Percentiles rank a stretch among this genome's conserved stretches.
Conservation (phyloP, 2,797 vertebrate species). For the Psittacula derbiana region DNA sequence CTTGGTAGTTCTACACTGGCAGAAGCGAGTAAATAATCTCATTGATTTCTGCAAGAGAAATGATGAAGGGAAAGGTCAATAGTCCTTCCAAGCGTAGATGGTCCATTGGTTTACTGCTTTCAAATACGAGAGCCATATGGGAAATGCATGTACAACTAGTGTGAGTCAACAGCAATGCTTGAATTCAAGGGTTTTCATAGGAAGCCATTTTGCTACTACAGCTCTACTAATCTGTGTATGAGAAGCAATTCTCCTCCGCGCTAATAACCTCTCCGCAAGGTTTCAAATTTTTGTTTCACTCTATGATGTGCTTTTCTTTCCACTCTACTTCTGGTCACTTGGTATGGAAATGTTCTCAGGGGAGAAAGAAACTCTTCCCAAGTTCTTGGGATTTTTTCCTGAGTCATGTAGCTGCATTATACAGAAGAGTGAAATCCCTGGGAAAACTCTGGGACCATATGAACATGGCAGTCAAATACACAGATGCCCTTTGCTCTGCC, state of each 20-base stretch:
- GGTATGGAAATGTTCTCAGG: neutral
- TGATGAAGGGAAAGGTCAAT: neutral
- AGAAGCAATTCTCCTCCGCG: neutral
- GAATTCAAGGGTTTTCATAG: neutral
- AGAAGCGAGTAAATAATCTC: neutral
- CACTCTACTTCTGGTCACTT: neutral
- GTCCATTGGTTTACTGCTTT: neutral
- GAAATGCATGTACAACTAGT: neutral
- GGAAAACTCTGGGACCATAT: neutral
- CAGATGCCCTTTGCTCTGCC: constrained; percentile 8
- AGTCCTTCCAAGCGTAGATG: neutral
- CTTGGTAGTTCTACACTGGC: neutral
- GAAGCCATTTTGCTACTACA: neutral
- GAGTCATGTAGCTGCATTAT: neutral
- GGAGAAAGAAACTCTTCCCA: neutral
- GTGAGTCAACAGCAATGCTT: neutral
- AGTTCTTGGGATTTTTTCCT: neutral
- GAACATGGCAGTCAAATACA: neutral
- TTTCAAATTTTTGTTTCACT: neutral
- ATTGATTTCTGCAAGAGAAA: neutral
- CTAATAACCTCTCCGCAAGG: neutral
- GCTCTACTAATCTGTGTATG: neutral
- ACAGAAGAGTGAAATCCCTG: neutral
- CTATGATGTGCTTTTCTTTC: neutral
- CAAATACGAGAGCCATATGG: neutral